A percentile compares a stretch with the other conserved stretches of the same genome.
These are phyloP conservation scores for Latrodectus geometricus DNA, from an alignment of 1,140 invertebrate species.

Conservation along the genomic window DNA sequence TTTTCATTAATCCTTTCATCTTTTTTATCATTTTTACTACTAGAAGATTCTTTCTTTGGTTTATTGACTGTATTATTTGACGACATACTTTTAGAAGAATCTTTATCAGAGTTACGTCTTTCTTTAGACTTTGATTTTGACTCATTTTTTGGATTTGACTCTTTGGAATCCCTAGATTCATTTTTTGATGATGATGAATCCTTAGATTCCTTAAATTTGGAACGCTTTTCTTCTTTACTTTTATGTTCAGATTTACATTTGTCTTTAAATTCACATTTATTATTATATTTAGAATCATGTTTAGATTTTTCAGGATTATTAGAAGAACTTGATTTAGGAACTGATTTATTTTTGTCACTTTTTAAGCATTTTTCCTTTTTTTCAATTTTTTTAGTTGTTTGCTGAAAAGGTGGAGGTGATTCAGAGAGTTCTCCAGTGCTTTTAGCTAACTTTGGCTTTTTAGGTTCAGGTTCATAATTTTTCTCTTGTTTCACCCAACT, in stretches of 20 bases:
- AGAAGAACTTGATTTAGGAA: constrained; percentile 10
- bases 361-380: constrained; percentile 49
- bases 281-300: constrained; percentile 67
- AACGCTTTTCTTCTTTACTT: constrained; percentile 53
- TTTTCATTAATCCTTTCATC: constrained; percentile 54
- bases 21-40: constrained; percentile 12
- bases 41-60: constrained; percentile 32
- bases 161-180: constrained; percentile 30
- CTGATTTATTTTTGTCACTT: constrained; percentile 39
- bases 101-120: constrained; percentile 57
- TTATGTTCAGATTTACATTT: constrained; percentile 51
- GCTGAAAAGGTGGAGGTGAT: constrained; percentile 17
- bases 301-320: constrained; percentile 66
- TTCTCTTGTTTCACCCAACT: constrained; percentile 50
- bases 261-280: constrained; percentile 50
- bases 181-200: constrained; percentile 41
- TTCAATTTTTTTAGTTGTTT: constrained; percentile 56
- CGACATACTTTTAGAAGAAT: constrained; percentile 39
- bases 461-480: constrained; percentile 74
- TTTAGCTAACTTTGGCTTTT: constrained; percentile 76
- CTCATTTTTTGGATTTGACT: background rate
- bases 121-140: constrained; percentile 44
- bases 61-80: constrained; percentile 33
- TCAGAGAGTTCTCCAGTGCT: constrained; percentile 15
- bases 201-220: constrained; percentile 42